Evolutionary conservation across 2,797 vertebrate species (phyloP), one percentile per base, ranked within the genome.

Genomic region (Synanceia verrucosa): DNA sequence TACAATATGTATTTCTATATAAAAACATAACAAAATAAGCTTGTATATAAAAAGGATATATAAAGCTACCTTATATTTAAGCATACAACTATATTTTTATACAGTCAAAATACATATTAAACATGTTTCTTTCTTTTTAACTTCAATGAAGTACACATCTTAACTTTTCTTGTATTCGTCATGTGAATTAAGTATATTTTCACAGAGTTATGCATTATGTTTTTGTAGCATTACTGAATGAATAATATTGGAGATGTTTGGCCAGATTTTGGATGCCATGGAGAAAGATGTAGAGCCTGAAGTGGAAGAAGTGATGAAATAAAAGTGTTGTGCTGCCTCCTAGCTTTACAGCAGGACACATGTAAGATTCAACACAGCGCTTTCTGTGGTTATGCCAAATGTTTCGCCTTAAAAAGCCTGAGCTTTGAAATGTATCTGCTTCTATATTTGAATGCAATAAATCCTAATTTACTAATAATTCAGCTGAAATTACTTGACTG

Each of bases 271-370:
- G 5, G 36, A 56, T 53, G 53, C n/a, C 21, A 39, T 21, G 50
- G 58, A 59, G 39, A 50, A 13, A 24, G 65, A 64, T 14, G 52
- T 26, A 61, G 21, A 44, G 26, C 9, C 10, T 63, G 29, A 47
- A 26, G 50, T 2, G 5, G 29, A 67, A 34, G 28, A n/a, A 61
- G 1, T 13, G 58, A 51, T 9, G 34, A 39, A 21, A 58, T 39
- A 1, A 16, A 58, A 76, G 87, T n/a, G 70, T 7, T 85, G 41
- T 90, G 82, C 89, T 89, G 89, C 89, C 89, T 87, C 79, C 89
- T 92, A 91, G 86, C 82, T 81, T 81, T 29, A 39, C 31, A 65
- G 18, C 2, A 0, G 46, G 56, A 31, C 18, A 65, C 47, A 26
- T 73, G 41, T 58, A 51, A 57, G 28, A 28, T 24, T 44, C 37